Percentiles rank a stretch among this genome's conserved stretches.
Conservation (phyloP, 2,797 vertebrate species). For the Scleropages formosus region DNA sequence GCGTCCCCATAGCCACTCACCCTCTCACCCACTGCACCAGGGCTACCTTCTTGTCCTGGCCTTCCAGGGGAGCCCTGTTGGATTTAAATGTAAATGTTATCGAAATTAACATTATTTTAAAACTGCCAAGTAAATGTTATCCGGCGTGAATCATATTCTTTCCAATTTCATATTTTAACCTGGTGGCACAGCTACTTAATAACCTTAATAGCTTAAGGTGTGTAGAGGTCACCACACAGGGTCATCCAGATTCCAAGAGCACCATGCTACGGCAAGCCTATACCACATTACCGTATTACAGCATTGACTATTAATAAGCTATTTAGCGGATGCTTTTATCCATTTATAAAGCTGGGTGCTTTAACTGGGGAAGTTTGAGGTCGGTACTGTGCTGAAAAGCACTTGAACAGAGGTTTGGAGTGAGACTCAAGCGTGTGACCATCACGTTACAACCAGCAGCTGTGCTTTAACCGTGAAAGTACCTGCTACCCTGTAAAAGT, state of each 20-base stretch:
- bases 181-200: slow-evolving; percentile 2
- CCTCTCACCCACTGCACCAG: slow-evolving; percentile 68
- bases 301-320: too few species aligned
- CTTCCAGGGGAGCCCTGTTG: slow-evolving; percentile 73
- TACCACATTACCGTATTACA: not conserved
- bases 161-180: not conserved
- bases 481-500: too few species aligned
- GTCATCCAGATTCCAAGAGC: not conserved
- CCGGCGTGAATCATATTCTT: not conserved
- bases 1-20: slow-evolving; percentile 55
- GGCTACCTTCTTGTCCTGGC: slow-evolving; percentile 60
- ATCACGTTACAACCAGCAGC: too few species aligned
- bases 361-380: too few species aligned
- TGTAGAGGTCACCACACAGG: too few species aligned
- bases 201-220: not conserved
- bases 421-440: too few species aligned
- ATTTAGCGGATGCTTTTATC: too few species aligned
- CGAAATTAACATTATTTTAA: not conserved
- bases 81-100: slow-evolving; percentile 16
- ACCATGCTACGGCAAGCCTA: not conserved
- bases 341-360: too few species aligned
- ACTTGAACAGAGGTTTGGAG: too few species aligned
- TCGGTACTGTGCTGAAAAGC: too few species aligned
- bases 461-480: too few species aligned
- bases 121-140: not conserved